These are phyloP conservation scores for Ormyrus pomaceus DNA, from an alignment of 2,888 invertebrate species.

Conservation along the genomic window DNA sequence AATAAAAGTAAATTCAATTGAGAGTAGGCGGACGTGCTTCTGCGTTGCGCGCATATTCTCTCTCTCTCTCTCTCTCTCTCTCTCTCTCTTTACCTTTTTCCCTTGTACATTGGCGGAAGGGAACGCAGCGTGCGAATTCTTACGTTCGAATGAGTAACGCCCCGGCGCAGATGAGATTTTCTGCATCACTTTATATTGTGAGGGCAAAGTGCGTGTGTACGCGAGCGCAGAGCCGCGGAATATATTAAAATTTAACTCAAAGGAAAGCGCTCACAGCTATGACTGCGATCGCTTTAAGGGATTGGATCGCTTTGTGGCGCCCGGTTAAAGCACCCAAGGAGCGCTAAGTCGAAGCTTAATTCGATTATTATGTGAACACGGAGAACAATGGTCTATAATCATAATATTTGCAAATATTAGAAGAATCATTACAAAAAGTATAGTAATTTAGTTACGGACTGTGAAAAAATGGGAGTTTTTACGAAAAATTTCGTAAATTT, in stretches of 20 bases:
- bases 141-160: constrained; percentile 25
- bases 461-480: no score
- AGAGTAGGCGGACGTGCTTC: not conserved
- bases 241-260: constrained; percentile 44
- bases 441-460: no score
- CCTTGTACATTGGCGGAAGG: not conserved
- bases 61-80: not conserved
- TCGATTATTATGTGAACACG: no score
- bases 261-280: constrained; percentile 42
- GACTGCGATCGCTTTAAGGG: constrained; percentile 28
- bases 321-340: no score
- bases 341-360: no score
- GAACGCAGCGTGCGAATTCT: constrained; percentile 23
- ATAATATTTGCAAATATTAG: no score
- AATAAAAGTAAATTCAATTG: constrained; percentile 54
- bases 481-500: no score
- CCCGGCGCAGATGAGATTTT: constrained; percentile 29
- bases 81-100: not conserved
- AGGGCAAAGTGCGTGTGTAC: not conserved
- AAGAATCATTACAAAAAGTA: no score
- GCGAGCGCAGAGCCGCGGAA: not conserved
- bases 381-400: no score
- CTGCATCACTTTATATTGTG: constrained; percentile 22
- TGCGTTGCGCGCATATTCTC: not conserved
- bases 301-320: not conserved